phyloP scores from a whole-genome alignment of 2,113 vertebrate genomes.

The Odocoileus hemionus region DNA sequence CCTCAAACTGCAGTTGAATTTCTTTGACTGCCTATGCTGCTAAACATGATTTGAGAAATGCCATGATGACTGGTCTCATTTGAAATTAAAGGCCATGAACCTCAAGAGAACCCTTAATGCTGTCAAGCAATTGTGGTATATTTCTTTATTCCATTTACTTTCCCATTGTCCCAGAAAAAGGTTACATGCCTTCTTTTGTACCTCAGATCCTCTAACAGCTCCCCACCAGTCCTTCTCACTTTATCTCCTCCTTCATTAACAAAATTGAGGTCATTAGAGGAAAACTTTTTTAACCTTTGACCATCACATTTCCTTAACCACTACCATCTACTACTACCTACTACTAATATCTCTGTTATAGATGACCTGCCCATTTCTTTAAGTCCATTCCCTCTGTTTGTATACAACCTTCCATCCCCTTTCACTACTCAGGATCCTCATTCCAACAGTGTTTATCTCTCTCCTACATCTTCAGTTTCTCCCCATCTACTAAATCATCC shows the following conservation, averaged over 20 bases:
- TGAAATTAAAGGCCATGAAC: not conserved
- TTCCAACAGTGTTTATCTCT: not conserved
- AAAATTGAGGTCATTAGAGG: not conserved
- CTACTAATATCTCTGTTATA: not conserved
- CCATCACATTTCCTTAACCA: not conserved
- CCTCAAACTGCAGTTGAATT: not conserved
- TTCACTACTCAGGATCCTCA: not conserved
- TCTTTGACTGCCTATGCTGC: fast-evolving
- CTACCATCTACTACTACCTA: not conserved
- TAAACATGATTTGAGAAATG: not conserved
- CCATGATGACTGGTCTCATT: not conserved
- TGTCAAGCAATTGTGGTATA: not conserved
- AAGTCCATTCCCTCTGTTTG: not conserved
- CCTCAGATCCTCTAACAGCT: not conserved
- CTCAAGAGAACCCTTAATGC: not conserved
- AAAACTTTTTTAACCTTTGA: not conserved
- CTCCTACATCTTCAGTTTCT: not conserved
- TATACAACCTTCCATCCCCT: not conserved
- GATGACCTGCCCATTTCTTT: not conserved
- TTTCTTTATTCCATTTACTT: not conserved
- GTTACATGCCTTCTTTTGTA: not conserved
- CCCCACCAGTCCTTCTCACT: not conserved
- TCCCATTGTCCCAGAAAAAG: not conserved
- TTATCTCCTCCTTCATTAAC: not conserved
- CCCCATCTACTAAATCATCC: not conserved